Conservation (phyloP, 2,113 vertebrate species). For the Calidris pugnax region DNA sequence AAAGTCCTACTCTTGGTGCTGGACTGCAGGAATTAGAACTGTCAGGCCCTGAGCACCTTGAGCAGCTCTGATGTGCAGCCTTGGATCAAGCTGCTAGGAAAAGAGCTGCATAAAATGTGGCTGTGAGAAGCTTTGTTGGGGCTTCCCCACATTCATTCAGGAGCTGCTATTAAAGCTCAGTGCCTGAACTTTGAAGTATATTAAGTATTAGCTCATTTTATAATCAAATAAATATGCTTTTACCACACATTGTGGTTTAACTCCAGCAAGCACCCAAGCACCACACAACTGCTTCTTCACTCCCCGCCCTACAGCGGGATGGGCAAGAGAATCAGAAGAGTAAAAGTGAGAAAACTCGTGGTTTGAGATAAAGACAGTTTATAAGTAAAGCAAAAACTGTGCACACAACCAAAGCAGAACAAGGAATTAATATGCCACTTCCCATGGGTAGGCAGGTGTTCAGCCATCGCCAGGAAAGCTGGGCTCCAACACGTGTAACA, state of each 20-base stretch:
- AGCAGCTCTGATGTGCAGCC: background rate
- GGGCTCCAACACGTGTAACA: background rate
- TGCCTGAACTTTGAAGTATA: background rate
- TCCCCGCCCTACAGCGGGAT: background rate
- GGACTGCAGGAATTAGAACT: background rate
- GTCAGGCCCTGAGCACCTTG: background rate
- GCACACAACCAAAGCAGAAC: background rate
- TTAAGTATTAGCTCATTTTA: background rate
- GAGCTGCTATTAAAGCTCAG: background rate
- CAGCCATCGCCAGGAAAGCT: background rate
- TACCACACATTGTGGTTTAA: background rate
- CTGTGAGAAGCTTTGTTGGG: background rate
- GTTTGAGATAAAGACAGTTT: background rate
- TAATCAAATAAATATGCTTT: background rate
- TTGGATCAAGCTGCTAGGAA: background rate
- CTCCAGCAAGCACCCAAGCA: background rate
- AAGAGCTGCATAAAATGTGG: fast-evolving
- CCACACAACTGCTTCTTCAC: background rate
- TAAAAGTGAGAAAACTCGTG: background rate
- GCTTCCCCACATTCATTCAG: background rate
- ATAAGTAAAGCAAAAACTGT: background rate
- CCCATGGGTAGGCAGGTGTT: background rate
- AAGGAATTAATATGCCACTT: background rate
- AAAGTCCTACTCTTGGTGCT: background rate
- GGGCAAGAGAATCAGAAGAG: background rate